Conservation (phyloP, 2,113 vertebrate species). For the Aspiorhynchus laticeps region DNA sequence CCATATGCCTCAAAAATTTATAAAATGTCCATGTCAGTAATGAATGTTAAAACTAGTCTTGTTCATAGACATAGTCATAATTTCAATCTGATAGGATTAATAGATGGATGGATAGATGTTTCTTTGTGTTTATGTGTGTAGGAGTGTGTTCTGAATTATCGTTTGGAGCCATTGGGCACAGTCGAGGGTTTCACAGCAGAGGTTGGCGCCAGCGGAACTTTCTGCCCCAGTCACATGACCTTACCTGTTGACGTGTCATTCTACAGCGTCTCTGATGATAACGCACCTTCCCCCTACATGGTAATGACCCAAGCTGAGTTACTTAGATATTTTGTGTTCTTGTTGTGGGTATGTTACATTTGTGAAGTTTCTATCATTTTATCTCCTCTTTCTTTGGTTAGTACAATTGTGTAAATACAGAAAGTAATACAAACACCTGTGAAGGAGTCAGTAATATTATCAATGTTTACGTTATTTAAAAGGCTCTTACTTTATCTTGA, state of each 20-base stretch:
- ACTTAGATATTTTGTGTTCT: not conserved
- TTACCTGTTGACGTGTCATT: constrained; percentile 96
- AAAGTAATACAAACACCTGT: not conserved
- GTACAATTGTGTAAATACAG: not conserved
- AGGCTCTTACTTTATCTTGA: not conserved
- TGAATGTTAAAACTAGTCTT: not conserved
- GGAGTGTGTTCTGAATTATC: constrained; percentile 98
- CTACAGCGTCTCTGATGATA: constrained; percentile 98
- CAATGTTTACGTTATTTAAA: not conserved
- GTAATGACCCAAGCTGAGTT: constrained; percentile 67
- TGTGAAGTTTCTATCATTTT: not conserved
- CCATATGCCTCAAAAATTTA: not conserved
- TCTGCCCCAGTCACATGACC: constrained; percentile 97
- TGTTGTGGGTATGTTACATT: not conserved
- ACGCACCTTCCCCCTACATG: constrained; percentile 97
- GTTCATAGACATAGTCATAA: not conserved
- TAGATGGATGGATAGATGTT: not conserved
- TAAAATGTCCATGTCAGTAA: not conserved
- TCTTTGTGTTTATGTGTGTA: constrained; percentile 60
- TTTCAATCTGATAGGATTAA: not conserved
- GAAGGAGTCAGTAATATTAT: not conserved
- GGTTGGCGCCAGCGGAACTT: constrained; percentile 94
- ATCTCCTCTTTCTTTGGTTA: not conserved
- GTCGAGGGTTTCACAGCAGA: constrained; percentile 95
- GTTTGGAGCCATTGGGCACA: constrained; percentile 88